These are phyloP conservation scores for Eospalax fontanierii DNA, from an alignment of 2,797 vertebrate species.

Conservation along the genomic window DNA sequence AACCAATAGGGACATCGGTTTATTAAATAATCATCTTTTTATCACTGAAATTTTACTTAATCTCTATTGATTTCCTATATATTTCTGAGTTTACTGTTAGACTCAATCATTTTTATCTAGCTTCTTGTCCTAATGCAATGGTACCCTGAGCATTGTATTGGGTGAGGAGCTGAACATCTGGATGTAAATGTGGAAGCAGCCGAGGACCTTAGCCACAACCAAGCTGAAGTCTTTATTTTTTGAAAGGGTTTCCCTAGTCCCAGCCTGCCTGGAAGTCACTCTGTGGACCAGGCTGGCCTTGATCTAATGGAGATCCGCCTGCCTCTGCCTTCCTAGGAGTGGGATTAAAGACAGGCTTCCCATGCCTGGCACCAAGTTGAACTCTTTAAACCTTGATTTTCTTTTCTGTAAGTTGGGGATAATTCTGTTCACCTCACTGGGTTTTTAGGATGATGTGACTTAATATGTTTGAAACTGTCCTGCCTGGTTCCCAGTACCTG, in stretches of 20 bases:
- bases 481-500: too few species aligned
- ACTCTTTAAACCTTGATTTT: background rate
- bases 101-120: background rate
- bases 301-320: too few species aligned
- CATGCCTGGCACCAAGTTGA: background rate
- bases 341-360: too few species aligned
- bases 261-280: too few species aligned
- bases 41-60: constrained; percentile 17
- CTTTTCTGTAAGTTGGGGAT: background rate
- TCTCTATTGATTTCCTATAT: background rate
- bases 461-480: background rate
- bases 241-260: too few species aligned
- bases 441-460: background rate
- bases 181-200: background rate
- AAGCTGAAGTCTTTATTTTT: background rate
- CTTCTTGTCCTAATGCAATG: background rate
- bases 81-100: background rate
- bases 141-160: background rate
- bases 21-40: constrained; percentile 25
- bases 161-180: background rate
- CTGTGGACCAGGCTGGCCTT: too few species aligned
- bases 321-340: too few species aligned
- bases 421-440: background rate
- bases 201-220: too few species aligned
- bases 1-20: background rate